phyloP scores from a whole-genome alignment of 2,888 invertebrate genomes.

The Temnothorax rugatulus region DNA sequence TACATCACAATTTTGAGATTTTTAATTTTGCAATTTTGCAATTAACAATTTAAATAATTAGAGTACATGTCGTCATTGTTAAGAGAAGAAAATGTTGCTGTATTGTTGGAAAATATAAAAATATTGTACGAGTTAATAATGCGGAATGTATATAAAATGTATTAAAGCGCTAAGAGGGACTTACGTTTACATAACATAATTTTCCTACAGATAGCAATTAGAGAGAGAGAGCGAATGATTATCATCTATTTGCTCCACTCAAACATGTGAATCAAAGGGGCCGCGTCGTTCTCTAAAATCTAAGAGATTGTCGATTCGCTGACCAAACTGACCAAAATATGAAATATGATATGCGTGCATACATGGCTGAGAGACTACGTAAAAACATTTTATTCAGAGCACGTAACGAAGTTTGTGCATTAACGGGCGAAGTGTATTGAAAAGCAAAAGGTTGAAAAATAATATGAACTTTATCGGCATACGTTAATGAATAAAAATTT shows the following conservation, averaged over 20 bases:
- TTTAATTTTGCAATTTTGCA: background rate
- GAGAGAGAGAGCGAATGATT: background rate
- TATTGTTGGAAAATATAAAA: background rate
- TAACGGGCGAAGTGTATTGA: background rate
- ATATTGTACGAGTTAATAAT: background rate
- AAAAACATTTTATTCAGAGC: background rate
- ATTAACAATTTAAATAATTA: conserved; percentile 3
- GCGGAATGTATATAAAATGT: background rate
- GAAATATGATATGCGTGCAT: background rate
- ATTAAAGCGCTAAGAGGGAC: background rate
- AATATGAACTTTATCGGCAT: background rate
- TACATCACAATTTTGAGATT: background rate
- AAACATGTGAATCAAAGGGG: background rate
- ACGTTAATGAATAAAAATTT: background rate
- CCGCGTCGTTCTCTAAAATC: background rate
- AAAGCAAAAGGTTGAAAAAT: background rate
- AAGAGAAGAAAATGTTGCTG: background rate
- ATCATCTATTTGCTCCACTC: background rate
- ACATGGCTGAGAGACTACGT: background rate
- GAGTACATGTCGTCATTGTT: background rate
- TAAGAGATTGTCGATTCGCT: background rate
- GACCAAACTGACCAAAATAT: background rate
- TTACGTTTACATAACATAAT: background rate
- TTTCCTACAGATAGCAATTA: background rate
- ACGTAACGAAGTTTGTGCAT: background rate